These are phyloP conservation scores for Melinopterus prodromus DNA, from an alignment of 2,888 invertebrate species.

Conservation along the genomic window DNA sequence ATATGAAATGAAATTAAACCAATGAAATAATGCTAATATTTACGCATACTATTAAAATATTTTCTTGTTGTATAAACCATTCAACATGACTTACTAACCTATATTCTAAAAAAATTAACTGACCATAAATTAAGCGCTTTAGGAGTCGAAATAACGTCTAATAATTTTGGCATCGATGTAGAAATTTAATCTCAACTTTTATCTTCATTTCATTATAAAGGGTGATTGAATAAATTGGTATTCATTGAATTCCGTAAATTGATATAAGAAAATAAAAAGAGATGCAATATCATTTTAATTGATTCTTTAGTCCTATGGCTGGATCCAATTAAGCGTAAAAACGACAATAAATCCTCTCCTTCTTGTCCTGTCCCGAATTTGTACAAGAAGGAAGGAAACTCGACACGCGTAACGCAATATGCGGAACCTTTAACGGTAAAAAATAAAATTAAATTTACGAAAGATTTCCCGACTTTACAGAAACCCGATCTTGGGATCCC, in stretches of 20 bases:
- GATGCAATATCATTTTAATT: not conserved
- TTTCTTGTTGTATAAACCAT: no score
- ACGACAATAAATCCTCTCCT: not conserved
- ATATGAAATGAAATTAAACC: no score
- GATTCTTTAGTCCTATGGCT: not conserved
- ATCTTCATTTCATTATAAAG: no score
- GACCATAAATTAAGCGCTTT: no score
- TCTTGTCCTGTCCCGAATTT: not conserved
- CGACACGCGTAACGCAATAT: constrained; percentile 4
- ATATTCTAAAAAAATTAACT: no score
- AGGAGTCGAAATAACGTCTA: no score
- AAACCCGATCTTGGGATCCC: not conserved
- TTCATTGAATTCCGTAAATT: not conserved
- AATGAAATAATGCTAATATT: no score
- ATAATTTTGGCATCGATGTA: no score
- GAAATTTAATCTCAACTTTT: no score
- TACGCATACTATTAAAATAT: no score
- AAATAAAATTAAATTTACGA: constrained; percentile 4
- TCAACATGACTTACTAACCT: no score
- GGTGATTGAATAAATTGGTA: no score
- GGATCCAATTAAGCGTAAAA: not conserved
- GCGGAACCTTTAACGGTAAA: not conserved
- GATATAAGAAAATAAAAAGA: not conserved
- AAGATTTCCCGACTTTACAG: constrained; percentile 4
- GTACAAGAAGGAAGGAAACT: not conserved